Conservation (phyloP, 1,140 invertebrate genomes). For the Trinorchestia longiramus region DNA sequence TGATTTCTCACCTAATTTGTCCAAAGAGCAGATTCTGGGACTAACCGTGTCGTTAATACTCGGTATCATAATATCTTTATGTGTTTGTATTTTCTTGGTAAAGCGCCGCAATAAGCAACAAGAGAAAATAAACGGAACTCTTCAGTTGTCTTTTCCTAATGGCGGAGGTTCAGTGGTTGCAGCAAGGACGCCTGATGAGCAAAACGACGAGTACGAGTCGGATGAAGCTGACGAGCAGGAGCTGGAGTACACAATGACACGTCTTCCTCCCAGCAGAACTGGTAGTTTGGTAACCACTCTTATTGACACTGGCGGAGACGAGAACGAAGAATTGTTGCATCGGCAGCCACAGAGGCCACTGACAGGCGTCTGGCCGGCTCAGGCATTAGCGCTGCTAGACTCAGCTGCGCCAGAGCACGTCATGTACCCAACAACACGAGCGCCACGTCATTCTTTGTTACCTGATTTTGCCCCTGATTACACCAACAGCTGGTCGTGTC, state of each 20-base stretch:
- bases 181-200: constrained; percentile 56
- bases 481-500: constrained; percentile 59
- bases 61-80: constrained; percentile 53
- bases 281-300: constrained; percentile 29
- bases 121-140: constrained; percentile 60
- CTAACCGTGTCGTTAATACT: constrained; percentile 58
- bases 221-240: constrained; percentile 49
- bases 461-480: constrained; percentile 64
- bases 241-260: background rate
- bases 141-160: constrained; percentile 58
- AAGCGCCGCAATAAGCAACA: constrained; percentile 58
- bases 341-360: background rate
- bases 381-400: constrained; percentile 64
- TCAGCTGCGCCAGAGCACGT: constrained; percentile 65
- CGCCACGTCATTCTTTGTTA: constrained; percentile 59
- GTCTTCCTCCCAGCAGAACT: constrained; percentile 4
- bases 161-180: constrained; percentile 62
- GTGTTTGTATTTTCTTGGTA: constrained; percentile 53
- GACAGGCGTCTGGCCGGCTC: constrained; percentile 55
- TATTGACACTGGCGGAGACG: constrained; percentile 12
- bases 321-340: constrained; percentile 16
- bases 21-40: constrained; percentile 57
- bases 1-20: background rate
- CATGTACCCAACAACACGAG: constrained; percentile 60
- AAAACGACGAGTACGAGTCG: constrained; percentile 58